These are phyloP conservation scores for Manis pentadactyla DNA, from an alignment of 2,797 vertebrate genomes.

Conservation along the genomic window DNA sequence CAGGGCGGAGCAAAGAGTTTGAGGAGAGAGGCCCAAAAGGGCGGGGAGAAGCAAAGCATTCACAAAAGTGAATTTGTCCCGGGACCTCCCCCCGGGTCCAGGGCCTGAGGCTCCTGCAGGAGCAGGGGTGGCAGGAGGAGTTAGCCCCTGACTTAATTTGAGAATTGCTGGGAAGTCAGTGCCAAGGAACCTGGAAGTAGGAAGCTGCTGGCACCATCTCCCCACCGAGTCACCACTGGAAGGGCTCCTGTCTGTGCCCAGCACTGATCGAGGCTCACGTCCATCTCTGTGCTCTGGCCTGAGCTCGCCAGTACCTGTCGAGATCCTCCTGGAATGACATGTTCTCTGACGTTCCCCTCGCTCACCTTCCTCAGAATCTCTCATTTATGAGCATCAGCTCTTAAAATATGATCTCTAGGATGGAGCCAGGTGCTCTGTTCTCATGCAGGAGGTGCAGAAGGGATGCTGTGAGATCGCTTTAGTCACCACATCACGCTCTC, in stretches of 20 bases:
- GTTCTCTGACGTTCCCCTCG: not conserved
- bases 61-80: not conserved
- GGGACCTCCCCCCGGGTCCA: rapidly evolving
- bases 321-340: not conserved
- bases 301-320: not conserved
- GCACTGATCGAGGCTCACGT: too few relatives aligned
- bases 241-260: not conserved
- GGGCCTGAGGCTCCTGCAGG: not conserved
- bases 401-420: not conserved
- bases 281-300: too few relatives aligned
- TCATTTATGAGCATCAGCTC: not conserved
- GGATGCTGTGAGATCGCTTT: not conserved
- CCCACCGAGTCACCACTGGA: not conserved
- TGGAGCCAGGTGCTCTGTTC: not conserved
- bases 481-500: rapidly evolving
- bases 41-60: not conserved
- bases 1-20: too few relatives aligned
- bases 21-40: not conserved
- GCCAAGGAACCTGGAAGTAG: not conserved
- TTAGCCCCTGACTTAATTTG: not conserved
- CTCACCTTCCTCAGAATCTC: not conserved
- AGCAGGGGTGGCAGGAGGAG: rapidly evolving
- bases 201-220: not conserved
- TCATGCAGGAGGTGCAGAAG: not conserved
- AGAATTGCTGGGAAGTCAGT: not conserved